phyloP scores from a whole-genome alignment of 1,140 invertebrate species.

The Glossosoma conforme region DNA sequence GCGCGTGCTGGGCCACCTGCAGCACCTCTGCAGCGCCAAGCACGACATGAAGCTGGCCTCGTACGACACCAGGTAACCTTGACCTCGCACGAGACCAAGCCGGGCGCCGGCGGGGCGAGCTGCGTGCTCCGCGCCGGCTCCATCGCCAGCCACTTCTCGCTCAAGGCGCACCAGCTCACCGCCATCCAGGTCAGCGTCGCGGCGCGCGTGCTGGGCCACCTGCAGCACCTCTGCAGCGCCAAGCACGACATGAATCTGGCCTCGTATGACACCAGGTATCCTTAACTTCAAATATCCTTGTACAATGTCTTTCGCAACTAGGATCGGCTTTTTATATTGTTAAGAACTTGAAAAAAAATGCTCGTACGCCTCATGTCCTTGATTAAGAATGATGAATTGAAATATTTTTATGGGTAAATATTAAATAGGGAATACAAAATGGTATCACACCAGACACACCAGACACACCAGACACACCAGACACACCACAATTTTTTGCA shows the following conservation, averaged over 20 bases:
- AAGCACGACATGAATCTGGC: conserved; percentile 41
- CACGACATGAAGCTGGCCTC: conserved; percentile 40
- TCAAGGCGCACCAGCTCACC: conserved; percentile 50
- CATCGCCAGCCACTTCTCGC: conserved; percentile 44
- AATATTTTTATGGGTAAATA: too few relatives aligned
- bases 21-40: conserved; percentile 30
- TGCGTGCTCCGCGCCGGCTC: conserved; percentile 19
- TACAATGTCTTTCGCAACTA: too few relatives aligned
- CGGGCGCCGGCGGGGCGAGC: not conserved
- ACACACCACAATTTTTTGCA: too few relatives aligned
- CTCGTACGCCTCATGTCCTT: too few relatives aligned
- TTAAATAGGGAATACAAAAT: too few relatives aligned
- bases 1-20: conserved; percentile 38
- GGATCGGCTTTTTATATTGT: too few relatives aligned
- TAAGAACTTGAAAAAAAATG: too few relatives aligned
- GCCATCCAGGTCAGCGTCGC: conserved; percentile 54
- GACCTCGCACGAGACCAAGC: conserved; percentile 9
- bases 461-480: too few relatives aligned
- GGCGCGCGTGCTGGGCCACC: conserved; percentile 43
- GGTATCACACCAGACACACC: too few relatives aligned
- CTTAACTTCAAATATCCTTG: too few relatives aligned
- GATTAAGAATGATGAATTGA: too few relatives aligned
- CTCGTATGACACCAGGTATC: conserved; percentile 40
- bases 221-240: conserved; percentile 28
- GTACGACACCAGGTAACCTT: conserved; percentile 38